These are phyloP conservation scores for Stenolophus ochropezus DNA, from an alignment of 2,888 invertebrate genomes.

Conservation along the genomic window DNA sequence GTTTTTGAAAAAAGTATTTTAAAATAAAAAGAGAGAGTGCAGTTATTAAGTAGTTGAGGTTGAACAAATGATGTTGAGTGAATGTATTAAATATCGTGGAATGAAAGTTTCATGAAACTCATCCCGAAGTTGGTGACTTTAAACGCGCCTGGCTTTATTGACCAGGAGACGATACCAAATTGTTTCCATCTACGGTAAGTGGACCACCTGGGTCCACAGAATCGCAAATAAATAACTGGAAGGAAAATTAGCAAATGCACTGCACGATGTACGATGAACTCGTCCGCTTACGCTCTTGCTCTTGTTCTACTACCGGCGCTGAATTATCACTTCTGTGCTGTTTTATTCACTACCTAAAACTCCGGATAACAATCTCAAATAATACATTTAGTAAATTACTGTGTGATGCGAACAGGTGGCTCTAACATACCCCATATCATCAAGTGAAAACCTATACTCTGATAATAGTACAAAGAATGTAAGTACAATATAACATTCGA, in stretches of 20 bases:
- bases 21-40: too few species aligned
- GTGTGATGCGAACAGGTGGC: too few species aligned
- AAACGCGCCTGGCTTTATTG: constrained; percentile 72
- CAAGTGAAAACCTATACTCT: too few species aligned
- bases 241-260: constrained; percentile 43
- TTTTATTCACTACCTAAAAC: constrained; percentile 7
- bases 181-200: constrained; percentile 70
- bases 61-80: too few species aligned
- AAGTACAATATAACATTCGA: too few species aligned
- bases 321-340: constrained; percentile 8
- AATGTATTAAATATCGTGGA: too few species aligned
- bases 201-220: constrained; percentile 72
- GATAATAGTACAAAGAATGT: too few species aligned
- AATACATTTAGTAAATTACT: too few species aligned
- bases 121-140: constrained; percentile 69
- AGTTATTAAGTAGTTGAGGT: too few species aligned
- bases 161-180: constrained; percentile 74
- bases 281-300: background rate
- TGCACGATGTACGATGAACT: constrained; percentile 32
- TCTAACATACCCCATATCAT: too few species aligned
- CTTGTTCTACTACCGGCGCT: background rate
- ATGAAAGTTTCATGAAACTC: background rate
- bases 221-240: constrained; percentile 53
- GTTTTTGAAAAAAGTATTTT: too few species aligned
- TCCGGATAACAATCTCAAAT: too few species aligned